phyloP scores from a whole-genome alignment of 92 coral and sea anemone genomes.

The Anthopleura xanthogrammica region DNA sequence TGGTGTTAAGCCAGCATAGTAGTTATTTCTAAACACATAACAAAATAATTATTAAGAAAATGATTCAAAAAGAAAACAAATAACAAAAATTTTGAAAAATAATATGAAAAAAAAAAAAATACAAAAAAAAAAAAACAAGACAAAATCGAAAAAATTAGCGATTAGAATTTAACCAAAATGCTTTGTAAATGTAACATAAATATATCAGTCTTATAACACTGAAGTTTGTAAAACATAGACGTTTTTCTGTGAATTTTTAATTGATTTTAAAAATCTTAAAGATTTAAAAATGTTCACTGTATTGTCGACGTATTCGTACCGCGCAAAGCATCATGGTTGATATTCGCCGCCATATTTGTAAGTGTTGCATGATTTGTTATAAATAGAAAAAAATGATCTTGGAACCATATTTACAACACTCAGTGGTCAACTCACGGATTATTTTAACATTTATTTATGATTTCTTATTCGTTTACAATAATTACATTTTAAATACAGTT shows the following conservation, averaged over 20 bases:
- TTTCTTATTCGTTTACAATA: too few relatives aligned
- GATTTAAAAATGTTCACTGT: background rate
- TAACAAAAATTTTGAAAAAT: too few relatives aligned
- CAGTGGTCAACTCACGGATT: too few relatives aligned
- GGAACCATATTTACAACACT: too few relatives aligned
- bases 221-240: background rate
- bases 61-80: background rate
- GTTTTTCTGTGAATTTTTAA: background rate
- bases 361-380: background rate
- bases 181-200: background rate
- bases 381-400: background rate
- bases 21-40: too few relatives aligned
- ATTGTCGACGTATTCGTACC: background rate
- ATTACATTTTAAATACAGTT: too few relatives aligned
- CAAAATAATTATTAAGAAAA: background rate
- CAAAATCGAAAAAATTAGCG: background rate
- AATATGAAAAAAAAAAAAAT: too few relatives aligned
- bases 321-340: background rate
- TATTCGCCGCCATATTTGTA: background rate
- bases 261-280: too few relatives aligned
- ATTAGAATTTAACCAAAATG: background rate
- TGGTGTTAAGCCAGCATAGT: too few relatives aligned
- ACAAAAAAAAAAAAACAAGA: too few relatives aligned
- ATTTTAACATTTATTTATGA: too few relatives aligned
- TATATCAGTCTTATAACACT: background rate